phyloP scores from a whole-genome alignment of 2,888 invertebrate genomes.

The Podotricha telesiphe region DNA sequence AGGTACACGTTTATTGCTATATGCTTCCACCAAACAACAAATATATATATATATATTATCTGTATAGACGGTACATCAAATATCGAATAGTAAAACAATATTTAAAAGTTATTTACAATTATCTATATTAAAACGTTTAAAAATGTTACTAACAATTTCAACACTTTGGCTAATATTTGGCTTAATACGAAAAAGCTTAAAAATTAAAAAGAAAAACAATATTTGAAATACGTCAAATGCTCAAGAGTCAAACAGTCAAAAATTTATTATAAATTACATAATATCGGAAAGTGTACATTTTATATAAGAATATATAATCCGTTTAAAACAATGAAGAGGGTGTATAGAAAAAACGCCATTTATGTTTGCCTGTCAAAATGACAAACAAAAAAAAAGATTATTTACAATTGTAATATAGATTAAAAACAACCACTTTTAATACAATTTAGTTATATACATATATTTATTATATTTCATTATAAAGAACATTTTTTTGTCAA shows the following conservation, averaged over 20 bases:
- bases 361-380: constrained; percentile 54
- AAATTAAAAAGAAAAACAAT: constrained; percentile 34
- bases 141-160: constrained; percentile 53
- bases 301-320: constrained; percentile 66
- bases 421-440: constrained; percentile 12
- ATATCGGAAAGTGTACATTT: constrained; percentile 60
- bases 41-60: constrained; percentile 18
- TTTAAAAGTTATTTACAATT: constrained; percentile 48
- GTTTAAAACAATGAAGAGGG: constrained; percentile 57
- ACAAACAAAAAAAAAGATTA: background rate
- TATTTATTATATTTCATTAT: constrained; percentile 10
- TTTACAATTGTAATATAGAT: constrained; percentile 7
- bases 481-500: constrained; percentile 43
- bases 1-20: constrained; percentile 20
- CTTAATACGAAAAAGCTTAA: constrained; percentile 60
- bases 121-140: constrained; percentile 45
- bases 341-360: constrained; percentile 63
- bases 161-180: constrained; percentile 78
- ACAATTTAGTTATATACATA: constrained; percentile 31
- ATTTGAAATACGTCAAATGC: constrained; percentile 53
- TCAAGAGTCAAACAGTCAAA: constrained; percentile 55
- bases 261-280: constrained; percentile 42
- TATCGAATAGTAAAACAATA: constrained; percentile 36
- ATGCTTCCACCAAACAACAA: background rate
- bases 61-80: constrained; percentile 13